These are phyloP conservation scores for Pangasius larnaudii DNA, from an alignment of 2,797 vertebrate species.

Conservation along the genomic window DNA sequence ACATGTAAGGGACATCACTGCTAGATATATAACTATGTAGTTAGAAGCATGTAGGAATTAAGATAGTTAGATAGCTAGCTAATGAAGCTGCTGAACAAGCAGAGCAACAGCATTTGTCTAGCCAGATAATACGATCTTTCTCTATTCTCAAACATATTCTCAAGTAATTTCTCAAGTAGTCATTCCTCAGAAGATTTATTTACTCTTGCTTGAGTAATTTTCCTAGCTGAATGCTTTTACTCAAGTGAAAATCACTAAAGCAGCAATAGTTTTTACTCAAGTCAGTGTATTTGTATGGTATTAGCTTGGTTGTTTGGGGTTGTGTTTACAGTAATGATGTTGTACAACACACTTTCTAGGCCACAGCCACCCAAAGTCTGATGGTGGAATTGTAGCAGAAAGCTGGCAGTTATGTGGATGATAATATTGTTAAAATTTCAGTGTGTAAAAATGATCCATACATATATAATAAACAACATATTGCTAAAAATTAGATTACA, in stretches of 20 bases:
- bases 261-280: not conserved
- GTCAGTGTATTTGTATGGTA: not conserved
- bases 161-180: not conserved
- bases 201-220: not conserved
- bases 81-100: not conserved
- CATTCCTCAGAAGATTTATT: not conserved
- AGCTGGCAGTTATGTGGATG: not conserved
- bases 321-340: slow-evolving; percentile 4
- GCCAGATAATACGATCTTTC: too few species aligned
- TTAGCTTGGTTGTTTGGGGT: not conserved
- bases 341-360: not conserved
- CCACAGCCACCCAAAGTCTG: not conserved
- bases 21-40: not conserved
- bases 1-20: not conserved
- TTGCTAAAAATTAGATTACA: not conserved
- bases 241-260: not conserved
- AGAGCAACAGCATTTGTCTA: not conserved
- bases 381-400: not conserved
- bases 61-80: not conserved
- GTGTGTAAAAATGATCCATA: not conserved
- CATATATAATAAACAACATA: slow-evolving; percentile 4
- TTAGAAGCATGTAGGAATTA: not conserved
- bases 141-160: not conserved
- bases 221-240: not conserved
- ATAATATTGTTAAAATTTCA: not conserved